Percentiles rank a stretch among this genome's conserved stretches.
Evolutionary conservation across 2,113 vertebrate genomes (phyloP).

Genomic region (Lophius piscatorius): DNA sequence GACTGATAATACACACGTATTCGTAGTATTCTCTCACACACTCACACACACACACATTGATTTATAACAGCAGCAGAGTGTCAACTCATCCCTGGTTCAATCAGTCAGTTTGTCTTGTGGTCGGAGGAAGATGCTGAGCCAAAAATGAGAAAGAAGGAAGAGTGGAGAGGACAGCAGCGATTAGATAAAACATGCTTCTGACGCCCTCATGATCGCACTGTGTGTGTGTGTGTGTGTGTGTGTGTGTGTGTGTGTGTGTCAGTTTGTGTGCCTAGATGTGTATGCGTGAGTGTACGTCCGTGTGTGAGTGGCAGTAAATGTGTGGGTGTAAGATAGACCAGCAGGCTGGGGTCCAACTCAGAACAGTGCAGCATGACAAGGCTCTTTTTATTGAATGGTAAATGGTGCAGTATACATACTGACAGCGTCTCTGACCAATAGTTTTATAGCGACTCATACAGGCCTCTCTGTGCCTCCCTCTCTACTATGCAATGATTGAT

Average conservation of each 20-base stretch:
- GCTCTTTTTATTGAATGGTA: constrained; percentile 45
- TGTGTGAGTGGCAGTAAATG: constrained; percentile 1
- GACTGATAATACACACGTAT: too few relatives aligned
- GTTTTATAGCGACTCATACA: constrained; percentile 39
- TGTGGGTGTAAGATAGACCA: not conserved
- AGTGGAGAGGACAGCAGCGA: constrained; percentile 21
- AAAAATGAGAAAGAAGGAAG: constrained; percentile 26
- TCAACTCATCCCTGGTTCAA: constrained; percentile 42
- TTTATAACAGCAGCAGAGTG: too few relatives aligned
- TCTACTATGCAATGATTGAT: not conserved
- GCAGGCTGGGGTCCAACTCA: constrained; percentile 13
- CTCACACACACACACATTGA: not conserved
- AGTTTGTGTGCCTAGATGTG: constrained; percentile 10
- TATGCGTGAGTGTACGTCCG: not conserved
- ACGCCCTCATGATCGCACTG: constrained; percentile 22
- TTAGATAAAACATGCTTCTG: constrained; percentile 23
- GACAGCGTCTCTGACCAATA: constrained; percentile 35
- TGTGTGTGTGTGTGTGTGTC: not conserved
- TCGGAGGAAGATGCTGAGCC: constrained; percentile 40
- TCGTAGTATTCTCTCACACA: too few relatives aligned
- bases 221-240: not conserved
- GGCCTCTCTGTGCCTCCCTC: constrained; percentile 36
- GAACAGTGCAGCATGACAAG: constrained; percentile 39
- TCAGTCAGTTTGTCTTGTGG: constrained; percentile 53
- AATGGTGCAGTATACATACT: constrained; percentile 44